A percentile compares a stretch with the other conserved stretches of the same genome.
phyloP scores from a whole-genome alignment of 2,888 invertebrate genomes.

The Thelaira solivaga region DNA sequence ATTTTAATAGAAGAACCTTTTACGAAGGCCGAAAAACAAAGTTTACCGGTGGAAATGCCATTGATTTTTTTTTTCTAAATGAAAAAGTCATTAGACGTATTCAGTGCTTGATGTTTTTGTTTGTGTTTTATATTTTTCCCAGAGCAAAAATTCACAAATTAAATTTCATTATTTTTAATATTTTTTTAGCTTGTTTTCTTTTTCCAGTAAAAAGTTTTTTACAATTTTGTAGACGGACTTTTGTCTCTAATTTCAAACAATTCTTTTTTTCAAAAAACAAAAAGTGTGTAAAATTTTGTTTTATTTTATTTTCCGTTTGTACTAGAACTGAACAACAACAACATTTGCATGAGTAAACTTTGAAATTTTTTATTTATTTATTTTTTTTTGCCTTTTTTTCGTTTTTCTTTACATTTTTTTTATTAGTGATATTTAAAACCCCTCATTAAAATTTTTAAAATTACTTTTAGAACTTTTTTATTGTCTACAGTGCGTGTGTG shows the following conservation, averaged over 20 bases:
- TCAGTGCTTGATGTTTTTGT: too few relatives aligned
- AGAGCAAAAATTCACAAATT: too few relatives aligned
- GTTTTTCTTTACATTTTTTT: constrained; percentile 16
- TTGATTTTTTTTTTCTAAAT: too few relatives aligned
- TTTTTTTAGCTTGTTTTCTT: background rate
- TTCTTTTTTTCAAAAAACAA: too few relatives aligned
- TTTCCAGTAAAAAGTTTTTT: background rate
- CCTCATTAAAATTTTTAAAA: constrained; percentile 55
- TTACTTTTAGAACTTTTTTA: constrained; percentile 51
- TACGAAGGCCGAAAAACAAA: too few relatives aligned
- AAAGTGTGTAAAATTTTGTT: too few relatives aligned
- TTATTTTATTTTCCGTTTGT: background rate
- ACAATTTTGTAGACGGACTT: background rate
- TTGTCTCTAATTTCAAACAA: background rate
- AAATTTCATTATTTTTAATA: too few relatives aligned
- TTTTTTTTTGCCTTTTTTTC: constrained; percentile 18
- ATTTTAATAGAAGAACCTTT: too few relatives aligned
- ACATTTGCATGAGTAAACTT: constrained; percentile 34
- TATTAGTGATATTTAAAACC: constrained; percentile 41
- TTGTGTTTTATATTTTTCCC: too few relatives aligned
- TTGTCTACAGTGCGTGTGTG: too few relatives aligned
- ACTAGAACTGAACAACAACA: constrained; percentile 3
- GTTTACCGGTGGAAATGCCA: too few relatives aligned
- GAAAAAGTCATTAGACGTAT: too few relatives aligned
- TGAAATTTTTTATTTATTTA: background rate